phyloP scores from a whole-genome alignment of 2,888 invertebrate genomes.

The Tetragnatha montana region DNA sequence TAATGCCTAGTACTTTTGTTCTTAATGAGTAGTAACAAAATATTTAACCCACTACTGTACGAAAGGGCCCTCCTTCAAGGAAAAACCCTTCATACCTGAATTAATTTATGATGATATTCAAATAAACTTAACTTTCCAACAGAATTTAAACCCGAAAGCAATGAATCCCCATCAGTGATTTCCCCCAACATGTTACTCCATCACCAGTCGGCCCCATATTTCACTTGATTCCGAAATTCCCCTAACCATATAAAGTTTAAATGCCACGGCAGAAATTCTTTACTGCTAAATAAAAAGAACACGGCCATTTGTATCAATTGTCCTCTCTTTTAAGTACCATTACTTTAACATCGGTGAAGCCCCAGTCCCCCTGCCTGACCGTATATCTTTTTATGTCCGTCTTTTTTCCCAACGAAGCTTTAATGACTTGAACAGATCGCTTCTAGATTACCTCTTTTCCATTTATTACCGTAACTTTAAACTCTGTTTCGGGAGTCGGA shows the following conservation, averaged over 20 bases:
- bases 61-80: too few species aligned
- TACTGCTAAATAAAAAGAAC: conserved; percentile 30
- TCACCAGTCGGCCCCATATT: background rate
- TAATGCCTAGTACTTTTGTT: too few species aligned
- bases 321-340: conserved; percentile 49
- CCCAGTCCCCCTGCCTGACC: background rate
- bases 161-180: background rate
- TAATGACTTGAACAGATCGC: conserved; percentile 67
- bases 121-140: background rate
- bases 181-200: background rate
- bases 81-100: too few species aligned
- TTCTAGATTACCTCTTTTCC: conserved; percentile 65
- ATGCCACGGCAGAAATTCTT: conserved; percentile 18
- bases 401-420: conserved; percentile 27
- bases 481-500: conserved; percentile 52
- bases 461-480: conserved; percentile 68
- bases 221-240: background rate
- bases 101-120: too few species aligned
- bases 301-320: conserved; percentile 57
- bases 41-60: too few species aligned
- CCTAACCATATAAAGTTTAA: conserved; percentile 26
- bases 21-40: too few species aligned
- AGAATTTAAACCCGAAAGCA: background rate
- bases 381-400: conserved; percentile 47
- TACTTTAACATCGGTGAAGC: conserved; percentile 31